Evolutionary conservation across 2,888 invertebrate species (phyloP).

Genomic region (Drosophila histrio): DNA sequence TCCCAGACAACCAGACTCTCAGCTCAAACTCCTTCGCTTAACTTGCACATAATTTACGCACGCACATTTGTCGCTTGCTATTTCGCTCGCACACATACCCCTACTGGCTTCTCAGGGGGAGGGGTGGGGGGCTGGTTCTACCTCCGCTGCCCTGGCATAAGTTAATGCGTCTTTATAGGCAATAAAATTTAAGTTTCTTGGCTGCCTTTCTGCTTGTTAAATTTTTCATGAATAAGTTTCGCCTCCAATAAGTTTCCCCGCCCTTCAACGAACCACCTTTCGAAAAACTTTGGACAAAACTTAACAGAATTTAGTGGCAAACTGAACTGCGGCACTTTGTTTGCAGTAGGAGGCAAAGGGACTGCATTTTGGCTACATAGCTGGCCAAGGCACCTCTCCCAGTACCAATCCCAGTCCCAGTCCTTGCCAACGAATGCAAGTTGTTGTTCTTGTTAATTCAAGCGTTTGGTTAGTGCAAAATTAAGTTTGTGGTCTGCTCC

Average conservation of each 20-base stretch:
- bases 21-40: slow-evolving; percentile 9
- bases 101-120: not conserved
- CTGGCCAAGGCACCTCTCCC: slow-evolving; percentile 37
- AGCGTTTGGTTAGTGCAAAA: slow-evolving; percentile 70
- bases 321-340: slow-evolving; percentile 40
- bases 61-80: slow-evolving; percentile 70
- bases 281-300: slow-evolving; percentile 70
- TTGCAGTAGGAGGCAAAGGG: not conserved
- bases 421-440: not conserved
- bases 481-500: slow-evolving; percentile 58
- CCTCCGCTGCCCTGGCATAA: slow-evolving; percentile 47
- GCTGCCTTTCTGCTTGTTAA: slow-evolving; percentile 58
- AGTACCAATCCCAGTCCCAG: too few species aligned
- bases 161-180: slow-evolving; percentile 80
- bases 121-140: too few species aligned
- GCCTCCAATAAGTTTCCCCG: slow-evolving; percentile 38
- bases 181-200: slow-evolving; percentile 78
- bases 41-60: slow-evolving; percentile 67
- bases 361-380: slow-evolving; percentile 26
- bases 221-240: slow-evolving; percentile 67
- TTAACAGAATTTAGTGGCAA: slow-evolving; percentile 72
- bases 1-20: not conserved
- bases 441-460: slow-evolving; percentile 74
- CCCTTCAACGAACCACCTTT: not conserved
- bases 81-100: slow-evolving; percentile 37